A percentile compares a stretch with the other conserved stretches of the same genome.
phyloP scores from a whole-genome alignment of 2,797 vertebrate genomes.

The Coregonus sp. region DNA sequence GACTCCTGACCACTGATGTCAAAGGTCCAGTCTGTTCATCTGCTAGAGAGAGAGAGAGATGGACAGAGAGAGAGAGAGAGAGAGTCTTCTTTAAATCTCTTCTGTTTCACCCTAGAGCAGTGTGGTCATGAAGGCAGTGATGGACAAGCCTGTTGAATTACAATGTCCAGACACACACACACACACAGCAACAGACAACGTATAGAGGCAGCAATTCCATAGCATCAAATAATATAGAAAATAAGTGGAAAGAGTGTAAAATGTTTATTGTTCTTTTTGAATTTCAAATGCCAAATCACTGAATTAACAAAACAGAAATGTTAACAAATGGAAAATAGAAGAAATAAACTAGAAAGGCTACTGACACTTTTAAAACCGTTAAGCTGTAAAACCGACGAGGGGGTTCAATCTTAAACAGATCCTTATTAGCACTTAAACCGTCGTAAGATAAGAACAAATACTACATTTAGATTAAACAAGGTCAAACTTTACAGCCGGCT shows the following conservation, averaged over 20 bases:
- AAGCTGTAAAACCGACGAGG: conserved; percentile 47
- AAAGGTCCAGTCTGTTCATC: neutral
- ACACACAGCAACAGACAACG: neutral
- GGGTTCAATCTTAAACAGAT: conserved; percentile 14
- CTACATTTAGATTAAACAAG: neutral
- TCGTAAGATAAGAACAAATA: conserved; percentile 5
- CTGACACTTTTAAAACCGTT: conserved; percentile 45
- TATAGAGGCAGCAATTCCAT: neutral
- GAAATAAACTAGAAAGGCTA: conserved; percentile 45
- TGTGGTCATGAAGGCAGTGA: neutral
- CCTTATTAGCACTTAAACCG: conserved; percentile 30
- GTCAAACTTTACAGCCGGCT: neutral
- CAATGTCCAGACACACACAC: neutral
- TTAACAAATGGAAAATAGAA: conserved; percentile 49
- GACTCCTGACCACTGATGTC: too few relatives aligned
- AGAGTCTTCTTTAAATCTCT: too few relatives aligned
- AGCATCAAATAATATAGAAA: conserved; percentile 15
- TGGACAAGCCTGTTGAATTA: neutral
- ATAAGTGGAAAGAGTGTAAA: conserved; percentile 82
- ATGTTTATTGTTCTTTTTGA: conserved; percentile 82
- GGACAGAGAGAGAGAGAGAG: too few relatives aligned
- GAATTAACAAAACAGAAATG: conserved; percentile 85
- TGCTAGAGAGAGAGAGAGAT: neutral
- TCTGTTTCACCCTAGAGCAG: neutral
- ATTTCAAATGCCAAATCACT: conserved; percentile 82